Evolutionary conservation across 2,797 vertebrate genomes (phyloP).

Genomic region (Notoglanidium macrostoma): DNA sequence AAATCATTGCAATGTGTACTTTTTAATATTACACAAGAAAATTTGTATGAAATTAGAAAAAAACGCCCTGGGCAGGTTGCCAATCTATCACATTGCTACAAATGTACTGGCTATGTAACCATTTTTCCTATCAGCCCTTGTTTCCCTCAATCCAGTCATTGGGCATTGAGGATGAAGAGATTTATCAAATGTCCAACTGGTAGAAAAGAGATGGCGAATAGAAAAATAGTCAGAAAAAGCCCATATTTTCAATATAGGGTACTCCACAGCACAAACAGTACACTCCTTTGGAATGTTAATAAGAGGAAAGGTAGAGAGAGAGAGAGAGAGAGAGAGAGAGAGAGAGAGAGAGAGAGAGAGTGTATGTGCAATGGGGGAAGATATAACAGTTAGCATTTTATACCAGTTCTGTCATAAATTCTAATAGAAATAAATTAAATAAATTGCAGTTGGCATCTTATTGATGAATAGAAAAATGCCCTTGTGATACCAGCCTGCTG

Average conservation of each 20-base stretch:
- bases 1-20: not conserved
- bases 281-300: not conserved
- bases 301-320: not conserved
- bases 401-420: not conserved
- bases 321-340: too few relatives aligned
- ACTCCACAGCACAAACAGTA: not conserved
- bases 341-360: too few relatives aligned
- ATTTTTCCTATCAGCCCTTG: not conserved
- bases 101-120: too few relatives aligned
- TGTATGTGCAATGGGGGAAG: not conserved
- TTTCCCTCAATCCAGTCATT: constrained; percentile 21
- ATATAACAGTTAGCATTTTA: not conserved
- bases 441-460: not conserved
- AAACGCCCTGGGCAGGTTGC: too few relatives aligned
- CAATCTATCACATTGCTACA: too few relatives aligned
- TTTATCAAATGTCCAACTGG: constrained; percentile 36
- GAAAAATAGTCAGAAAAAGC: not conserved
- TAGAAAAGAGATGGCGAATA: constrained; percentile 3
- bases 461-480: not conserved
- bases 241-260: not conserved
- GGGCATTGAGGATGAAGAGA: constrained; percentile 1
- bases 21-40: not conserved
- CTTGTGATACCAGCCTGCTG: not conserved
- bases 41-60: too few relatives aligned
- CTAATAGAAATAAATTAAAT: not conserved